Evolutionary conservation across 1,140 invertebrate genomes (phyloP).

Genomic region (Trichonephila clavipes): DNA sequence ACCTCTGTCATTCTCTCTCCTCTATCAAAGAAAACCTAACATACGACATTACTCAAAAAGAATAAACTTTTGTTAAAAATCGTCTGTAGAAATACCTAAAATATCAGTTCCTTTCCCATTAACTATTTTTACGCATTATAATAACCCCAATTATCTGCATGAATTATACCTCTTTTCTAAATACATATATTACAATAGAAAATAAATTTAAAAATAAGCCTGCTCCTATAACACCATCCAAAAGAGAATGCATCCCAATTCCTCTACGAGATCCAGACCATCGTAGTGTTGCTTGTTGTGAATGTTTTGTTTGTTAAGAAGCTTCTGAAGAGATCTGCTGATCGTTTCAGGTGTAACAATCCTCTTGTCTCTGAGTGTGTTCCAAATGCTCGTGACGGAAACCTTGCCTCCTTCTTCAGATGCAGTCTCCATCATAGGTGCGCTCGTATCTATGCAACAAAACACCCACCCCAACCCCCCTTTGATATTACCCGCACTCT

Average conservation of each 20-base stretch:
- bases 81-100: too few relatives aligned
- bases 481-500: slow-evolving; percentile 45
- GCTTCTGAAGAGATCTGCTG: slow-evolving; percentile 76
- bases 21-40: too few relatives aligned
- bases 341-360: slow-evolving; percentile 94
- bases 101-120: too few relatives aligned
- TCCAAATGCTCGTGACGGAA: slow-evolving; percentile 97
- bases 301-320: slow-evolving; percentile 74
- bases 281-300: slow-evolving; percentile 76
- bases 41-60: too few relatives aligned
- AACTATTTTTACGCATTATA: too few relatives aligned
- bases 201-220: too few relatives aligned
- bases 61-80: too few relatives aligned
- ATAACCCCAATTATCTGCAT: too few relatives aligned
- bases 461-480: background rate
- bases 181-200: too few relatives aligned
- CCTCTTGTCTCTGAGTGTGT: slow-evolving; percentile 99
- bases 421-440: slow-evolving; percentile 98
- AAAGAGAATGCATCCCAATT: background rate
- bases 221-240: too few relatives aligned
- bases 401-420: slow-evolving; percentile 98
- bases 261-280: slow-evolving; percentile 8
- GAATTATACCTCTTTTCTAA: too few relatives aligned
- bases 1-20: too few relatives aligned
- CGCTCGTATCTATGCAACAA: slow-evolving; percentile 78